A percentile compares a stretch with the other conserved stretches of the same genome.
Evolutionary conservation across 2,113 vertebrate species (phyloP).

Genomic region (Megaleporinus macrocephalus): DNA sequence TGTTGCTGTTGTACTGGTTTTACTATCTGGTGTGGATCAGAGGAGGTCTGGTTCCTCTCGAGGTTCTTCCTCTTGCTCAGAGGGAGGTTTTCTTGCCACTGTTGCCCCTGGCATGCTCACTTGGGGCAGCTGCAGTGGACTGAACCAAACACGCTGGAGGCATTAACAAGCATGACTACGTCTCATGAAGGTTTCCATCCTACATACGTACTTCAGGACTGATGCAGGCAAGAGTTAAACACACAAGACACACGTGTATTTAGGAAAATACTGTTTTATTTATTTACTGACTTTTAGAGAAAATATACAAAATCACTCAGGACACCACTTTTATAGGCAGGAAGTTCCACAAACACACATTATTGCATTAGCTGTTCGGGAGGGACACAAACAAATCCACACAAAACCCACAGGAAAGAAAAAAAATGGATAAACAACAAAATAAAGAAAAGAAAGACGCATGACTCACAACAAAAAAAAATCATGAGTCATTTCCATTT

Average conservation of each 20-base stretch:
- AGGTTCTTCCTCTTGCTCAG: too few relatives aligned
- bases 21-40: too few relatives aligned
- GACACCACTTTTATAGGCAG: conserved; percentile 60
- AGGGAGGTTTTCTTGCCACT: too few relatives aligned
- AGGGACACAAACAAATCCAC: conserved; percentile 42
- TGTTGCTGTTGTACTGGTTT: too few relatives aligned
- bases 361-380: conserved; percentile 61
- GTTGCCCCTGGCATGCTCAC: too few relatives aligned
- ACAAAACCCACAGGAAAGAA: conserved; percentile 27
- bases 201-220: too few relatives aligned
- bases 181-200: too few relatives aligned
- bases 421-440: conserved; percentile 16
- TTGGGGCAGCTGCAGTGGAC: too few relatives aligned
- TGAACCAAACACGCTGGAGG: too few relatives aligned
- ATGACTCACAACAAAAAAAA: neutral
- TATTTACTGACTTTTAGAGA: conserved; percentile 42
- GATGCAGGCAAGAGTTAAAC: too few relatives aligned
- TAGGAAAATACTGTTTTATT: conserved; percentile 50
- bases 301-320: conserved; percentile 67
- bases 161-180: too few relatives aligned
- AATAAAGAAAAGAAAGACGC: neutral
- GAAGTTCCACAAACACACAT: conserved; percentile 62
- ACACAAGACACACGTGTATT: neutral
- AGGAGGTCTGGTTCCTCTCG: too few relatives aligned
- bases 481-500: conserved; percentile 41